phyloP scores from a whole-genome alignment of 2,888 invertebrate species.

The Dryadula phaetusa region DNA sequence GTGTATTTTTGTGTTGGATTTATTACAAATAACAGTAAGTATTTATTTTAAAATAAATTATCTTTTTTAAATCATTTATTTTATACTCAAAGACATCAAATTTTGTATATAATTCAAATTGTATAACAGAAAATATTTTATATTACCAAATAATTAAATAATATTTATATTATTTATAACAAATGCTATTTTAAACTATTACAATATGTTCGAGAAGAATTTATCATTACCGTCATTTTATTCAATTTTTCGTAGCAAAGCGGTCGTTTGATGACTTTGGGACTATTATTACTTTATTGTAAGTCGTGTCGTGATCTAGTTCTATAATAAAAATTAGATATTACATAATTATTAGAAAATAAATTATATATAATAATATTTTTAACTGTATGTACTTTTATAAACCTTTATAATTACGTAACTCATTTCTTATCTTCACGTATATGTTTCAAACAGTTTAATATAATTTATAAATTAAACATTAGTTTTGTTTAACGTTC shows the following conservation, averaged over 20 bases:
- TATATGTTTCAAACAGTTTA: not conserved
- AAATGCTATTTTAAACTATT: too few relatives aligned
- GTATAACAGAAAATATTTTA: too few relatives aligned
- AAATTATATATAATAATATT: too few relatives aligned
- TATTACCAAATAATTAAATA: too few relatives aligned
- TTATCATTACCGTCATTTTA: not conserved
- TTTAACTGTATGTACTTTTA: too few relatives aligned
- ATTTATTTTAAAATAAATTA: not conserved
- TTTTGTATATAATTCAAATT: too few relatives aligned
- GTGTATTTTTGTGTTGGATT: conserved; percentile 32
- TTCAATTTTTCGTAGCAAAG: not conserved
- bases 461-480: not conserved
- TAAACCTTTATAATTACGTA: not conserved
- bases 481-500: not conserved
- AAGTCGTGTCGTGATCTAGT: not conserved
- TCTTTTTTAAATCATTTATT: too few relatives aligned
- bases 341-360: not conserved
- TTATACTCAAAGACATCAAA: too few relatives aligned
- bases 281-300: not conserved
- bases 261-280: not conserved
- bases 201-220: not conserved
- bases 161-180: too few relatives aligned
- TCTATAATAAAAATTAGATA: conserved; percentile 1
- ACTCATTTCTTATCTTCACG: not conserved
- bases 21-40: conserved; percentile 3